Evolutionary conservation across 2,888 invertebrate species (phyloP), one percentile per base, ranked within the genome.

Genomic region (Leptopilina syphax): DNA sequence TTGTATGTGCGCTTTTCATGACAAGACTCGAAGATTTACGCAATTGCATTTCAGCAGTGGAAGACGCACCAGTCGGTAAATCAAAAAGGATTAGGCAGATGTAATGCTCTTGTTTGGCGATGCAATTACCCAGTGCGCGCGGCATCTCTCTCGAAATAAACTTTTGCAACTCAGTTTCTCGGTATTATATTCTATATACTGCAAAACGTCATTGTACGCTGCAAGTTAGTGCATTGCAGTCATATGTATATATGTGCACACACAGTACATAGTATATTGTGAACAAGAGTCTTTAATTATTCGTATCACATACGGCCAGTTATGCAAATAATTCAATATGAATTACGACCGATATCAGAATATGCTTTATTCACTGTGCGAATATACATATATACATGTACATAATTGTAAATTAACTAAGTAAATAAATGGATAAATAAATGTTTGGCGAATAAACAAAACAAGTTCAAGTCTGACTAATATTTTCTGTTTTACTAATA

Each of bases 301-400:
- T 63, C 79, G 68, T n/a, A 47, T 65, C 44, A 54, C 47, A 65
- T 65, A 68, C 67, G 6, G 27, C 68, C 50, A 80, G 82, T 86
- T 88, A 88, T 88, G 88, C 87, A 86, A 89, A 89, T 89, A 89
- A 89, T 88, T 88, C 50, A 88, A 89, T 89, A 88, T 85, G 86
- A 89, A 86, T 88, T 84, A 85, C 84, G 83, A 67, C 79, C 50
- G 82, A 81, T 87, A 88, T 87, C 84, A 83, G 86, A 84, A 86
- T 86, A 86, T 85, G 86, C 86, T 50, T 10, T 8, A 44, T 88
- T 85, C 85, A 86, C 83, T 79, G 82, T 81, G 79, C 77, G 81
- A 87, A 88, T 87, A 82, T 88, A 18, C 18, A 18, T 88, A 44
- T 44, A 44, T 5, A 44, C 5, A 44, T 7, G 5, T 44, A 44